Percentiles rank a stretch among this genome's conserved stretches.
Conservation (phyloP, 2,888 invertebrate genomes). For the Nemoura dubitans region DNA sequence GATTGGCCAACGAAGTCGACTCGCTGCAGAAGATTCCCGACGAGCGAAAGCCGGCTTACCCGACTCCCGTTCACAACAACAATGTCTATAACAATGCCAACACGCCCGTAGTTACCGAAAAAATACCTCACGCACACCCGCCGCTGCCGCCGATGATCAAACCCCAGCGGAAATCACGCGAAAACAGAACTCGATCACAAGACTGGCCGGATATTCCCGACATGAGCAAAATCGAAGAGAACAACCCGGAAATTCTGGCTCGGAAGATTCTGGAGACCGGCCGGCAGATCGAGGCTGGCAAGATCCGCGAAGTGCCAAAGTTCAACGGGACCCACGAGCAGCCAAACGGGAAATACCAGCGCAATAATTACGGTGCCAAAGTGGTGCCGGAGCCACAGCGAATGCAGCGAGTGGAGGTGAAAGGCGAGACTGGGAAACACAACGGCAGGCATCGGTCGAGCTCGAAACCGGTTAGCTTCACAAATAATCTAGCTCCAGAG, state of each 20-base stretch:
- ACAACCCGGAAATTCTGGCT: conserved; percentile 88
- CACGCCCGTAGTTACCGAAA: conserved; percentile 56
- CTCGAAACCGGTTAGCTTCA: conserved; percentile 56
- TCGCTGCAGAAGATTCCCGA: conserved; percentile 77
- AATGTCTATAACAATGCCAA: conserved; percentile 56
- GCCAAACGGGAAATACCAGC: conserved; percentile 37
- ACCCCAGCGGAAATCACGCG: conserved; percentile 69
- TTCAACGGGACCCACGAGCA: conserved; percentile 48
- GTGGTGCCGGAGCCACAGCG: conserved; percentile 22
- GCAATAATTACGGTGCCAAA: conserved; percentile 30
- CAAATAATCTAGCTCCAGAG: conserved; percentile 71
- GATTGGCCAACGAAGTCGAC: conserved; percentile 80
- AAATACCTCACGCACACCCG: conserved; percentile 46
- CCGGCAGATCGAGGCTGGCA: conserved; percentile 87
- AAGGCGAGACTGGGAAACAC: conserved; percentile 33
- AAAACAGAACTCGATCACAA: conserved; percentile 82
- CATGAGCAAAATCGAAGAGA: conserved; percentile 89
- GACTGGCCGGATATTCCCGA: conserved; percentile 94
- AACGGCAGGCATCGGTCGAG: background rate
- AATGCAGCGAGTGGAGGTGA: conserved; percentile 29
- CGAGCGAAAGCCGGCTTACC: conserved; percentile 65
- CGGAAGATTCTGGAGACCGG: conserved; percentile 91
- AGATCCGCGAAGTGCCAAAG: conserved; percentile 56
- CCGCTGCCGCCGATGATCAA: conserved; percentile 41
- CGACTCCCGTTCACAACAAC: conserved; percentile 59